Conservation (phyloP, 2,113 vertebrate genomes). For the Desmodus rotundus region DNA sequence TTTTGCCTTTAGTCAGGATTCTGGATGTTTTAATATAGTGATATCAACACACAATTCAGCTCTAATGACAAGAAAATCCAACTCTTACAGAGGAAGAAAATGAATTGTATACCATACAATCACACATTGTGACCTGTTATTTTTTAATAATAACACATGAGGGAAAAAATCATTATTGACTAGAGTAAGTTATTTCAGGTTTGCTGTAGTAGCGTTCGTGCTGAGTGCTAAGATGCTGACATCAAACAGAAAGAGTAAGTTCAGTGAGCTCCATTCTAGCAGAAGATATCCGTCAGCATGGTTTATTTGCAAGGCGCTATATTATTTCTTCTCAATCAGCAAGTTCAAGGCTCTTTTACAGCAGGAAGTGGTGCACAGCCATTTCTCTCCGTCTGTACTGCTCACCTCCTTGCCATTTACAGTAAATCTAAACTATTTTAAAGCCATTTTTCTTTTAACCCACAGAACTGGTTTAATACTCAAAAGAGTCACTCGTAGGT, state of each 20-base stretch:
- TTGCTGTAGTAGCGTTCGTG: slow-evolving; percentile 67
- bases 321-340: slow-evolving; percentile 71
- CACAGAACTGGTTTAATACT: slow-evolving; percentile 65
- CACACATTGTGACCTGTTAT: slow-evolving; percentile 73
- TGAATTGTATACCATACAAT: slow-evolving; percentile 44
- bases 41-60: slow-evolving; percentile 34
- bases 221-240: slow-evolving; percentile 69
- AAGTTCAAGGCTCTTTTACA: slow-evolving; percentile 72
- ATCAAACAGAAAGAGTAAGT: slow-evolving; percentile 74
- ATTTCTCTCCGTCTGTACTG: slow-evolving; percentile 35
- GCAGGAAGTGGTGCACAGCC: slow-evolving; percentile 32
- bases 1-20: slow-evolving; percentile 36
- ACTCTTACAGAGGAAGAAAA: slow-evolving; percentile 64
- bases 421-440: slow-evolving; percentile 66
- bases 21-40: not conserved
- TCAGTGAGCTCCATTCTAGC: slow-evolving; percentile 65
- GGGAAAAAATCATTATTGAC: slow-evolving; percentile 71
- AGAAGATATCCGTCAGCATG: slow-evolving; percentile 66
- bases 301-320: slow-evolving; percentile 44
- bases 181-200: slow-evolving; percentile 74
- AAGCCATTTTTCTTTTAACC: slow-evolving; percentile 60
- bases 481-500: slow-evolving; percentile 46
- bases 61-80: slow-evolving; percentile 55
- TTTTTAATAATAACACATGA: slow-evolving; percentile 78
- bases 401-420: slow-evolving; percentile 36